Conservation (phyloP, 2,888 invertebrate species). For the Merodon equestris region DNA sequence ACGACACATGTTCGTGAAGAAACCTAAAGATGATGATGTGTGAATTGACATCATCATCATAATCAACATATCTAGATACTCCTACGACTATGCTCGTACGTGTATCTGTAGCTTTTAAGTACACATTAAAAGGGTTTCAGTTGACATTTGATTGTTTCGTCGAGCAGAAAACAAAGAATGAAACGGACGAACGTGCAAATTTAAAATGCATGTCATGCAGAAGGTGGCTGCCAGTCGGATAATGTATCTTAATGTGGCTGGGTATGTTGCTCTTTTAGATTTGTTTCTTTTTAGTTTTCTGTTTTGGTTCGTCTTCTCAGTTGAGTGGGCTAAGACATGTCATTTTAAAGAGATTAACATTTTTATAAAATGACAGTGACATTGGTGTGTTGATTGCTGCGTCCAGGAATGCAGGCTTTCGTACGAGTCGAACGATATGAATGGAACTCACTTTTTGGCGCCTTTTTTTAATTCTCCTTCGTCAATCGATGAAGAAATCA, state of each 20-base stretch:
- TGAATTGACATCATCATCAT: conserved; percentile 69
- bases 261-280: conserved; percentile 9
- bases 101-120: conserved; percentile 51
- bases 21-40: conserved; percentile 62
- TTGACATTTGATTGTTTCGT: conserved; percentile 64
- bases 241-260: conserved; percentile 45
- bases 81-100: conserved; percentile 17
- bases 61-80: conserved; percentile 39
- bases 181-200: conserved; percentile 31
- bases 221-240: conserved; percentile 54
- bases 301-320: background rate
- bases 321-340: conserved; percentile 31
- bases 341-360: conserved; percentile 58
- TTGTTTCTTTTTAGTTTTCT: conserved; percentile 5
- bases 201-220: conserved; percentile 60
- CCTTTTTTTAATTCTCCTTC: no score
- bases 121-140: conserved; percentile 65
- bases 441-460: no score
- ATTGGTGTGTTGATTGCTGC: conserved; percentile 22
- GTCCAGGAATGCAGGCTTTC: background rate
- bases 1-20: conserved; percentile 60
- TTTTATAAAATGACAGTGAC: conserved; percentile 55
- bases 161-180: conserved; percentile 17
- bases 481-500: conserved; percentile 30
- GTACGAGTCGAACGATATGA: no score